Percentiles rank a stretch among this genome's conserved stretches.
Conservation (phyloP, 2,888 invertebrate species). For the Priocnemis perturbator region DNA sequence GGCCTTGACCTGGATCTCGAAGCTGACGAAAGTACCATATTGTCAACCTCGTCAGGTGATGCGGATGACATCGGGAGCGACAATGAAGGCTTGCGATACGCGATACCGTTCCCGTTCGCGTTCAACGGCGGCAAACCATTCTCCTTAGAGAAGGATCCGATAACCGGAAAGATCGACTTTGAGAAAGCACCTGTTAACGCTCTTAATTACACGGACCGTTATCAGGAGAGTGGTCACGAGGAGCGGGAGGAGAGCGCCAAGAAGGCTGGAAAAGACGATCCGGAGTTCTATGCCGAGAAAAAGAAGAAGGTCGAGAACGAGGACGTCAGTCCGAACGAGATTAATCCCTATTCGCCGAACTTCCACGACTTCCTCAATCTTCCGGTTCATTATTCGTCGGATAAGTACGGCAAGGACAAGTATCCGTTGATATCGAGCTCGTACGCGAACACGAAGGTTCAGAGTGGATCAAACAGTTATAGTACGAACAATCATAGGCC, state of each 20-base stretch:
- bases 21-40: conserved; percentile 59
- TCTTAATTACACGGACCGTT: conserved; percentile 63
- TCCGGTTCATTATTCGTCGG: conserved; percentile 82
- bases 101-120: conserved; percentile 68
- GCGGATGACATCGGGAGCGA: conserved; percentile 11
- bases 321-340: conserved; percentile 78
- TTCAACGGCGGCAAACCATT: conserved; percentile 84
- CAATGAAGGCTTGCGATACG: conserved; percentile 62
- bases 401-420: conserved; percentile 78
- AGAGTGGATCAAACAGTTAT: conserved; percentile 76
- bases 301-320: conserved; percentile 36
- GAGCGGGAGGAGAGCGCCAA: conserved; percentile 19
- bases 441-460: conserved; percentile 84
- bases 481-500: conserved; percentile 71
- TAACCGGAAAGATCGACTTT: conserved; percentile 82
- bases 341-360: conserved; percentile 80
- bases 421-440: conserved; percentile 84
- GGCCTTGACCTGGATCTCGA: conserved; percentile 65
- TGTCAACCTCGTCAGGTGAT: conserved; percentile 32
- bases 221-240: conserved; percentile 30
- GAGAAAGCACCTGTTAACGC: conserved; percentile 72
- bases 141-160: conserved; percentile 82
- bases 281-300: conserved; percentile 31
- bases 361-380: conserved; percentile 83
- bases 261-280: conserved; percentile 2